Evolutionary conservation across 2,797 vertebrate species (phyloP).

Genomic region (Myotis daubentonii): DNA sequence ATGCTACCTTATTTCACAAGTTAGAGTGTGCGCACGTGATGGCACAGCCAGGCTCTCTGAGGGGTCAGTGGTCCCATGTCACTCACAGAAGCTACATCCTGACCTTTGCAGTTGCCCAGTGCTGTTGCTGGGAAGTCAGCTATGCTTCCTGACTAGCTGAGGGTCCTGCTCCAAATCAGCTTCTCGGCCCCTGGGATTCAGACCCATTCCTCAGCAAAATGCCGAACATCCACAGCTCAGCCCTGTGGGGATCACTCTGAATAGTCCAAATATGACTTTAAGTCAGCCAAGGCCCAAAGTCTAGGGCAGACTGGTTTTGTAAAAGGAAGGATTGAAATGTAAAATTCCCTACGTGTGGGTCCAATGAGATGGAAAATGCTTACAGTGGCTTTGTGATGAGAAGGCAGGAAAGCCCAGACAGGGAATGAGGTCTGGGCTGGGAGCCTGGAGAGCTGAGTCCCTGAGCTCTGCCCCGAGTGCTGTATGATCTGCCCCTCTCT

Average conservation of each 20-base stretch:
- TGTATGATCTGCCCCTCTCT: not conserved
- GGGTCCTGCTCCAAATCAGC: not conserved
- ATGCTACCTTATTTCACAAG: not conserved
- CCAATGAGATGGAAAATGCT: not conserved
- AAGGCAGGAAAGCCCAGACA: not conserved
- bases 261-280: not conserved
- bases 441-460: not conserved
- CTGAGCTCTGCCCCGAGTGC: not conserved
- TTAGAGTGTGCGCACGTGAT: rapidly evolving
- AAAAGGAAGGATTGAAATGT: not conserved
- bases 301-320: not conserved
- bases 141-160: not conserved
- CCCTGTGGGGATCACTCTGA: not conserved
- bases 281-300: not conserved
- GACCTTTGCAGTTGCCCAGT: not conserved
- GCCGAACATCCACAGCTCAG: not conserved
- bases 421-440: not conserved
- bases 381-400: not conserved
- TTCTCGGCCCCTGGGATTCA: not conserved
- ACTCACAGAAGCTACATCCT: not conserved
- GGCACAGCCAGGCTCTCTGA: not conserved
- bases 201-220: not conserved
- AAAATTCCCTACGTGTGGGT: not conserved
- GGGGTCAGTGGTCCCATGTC: not conserved
- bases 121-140: not conserved